A percentile compares a stretch with the other conserved stretches of the same genome.
These are phyloP conservation scores for Norana najaformis DNA, from an alignment of 2,888 invertebrate species.

Conservation along the genomic window DNA sequence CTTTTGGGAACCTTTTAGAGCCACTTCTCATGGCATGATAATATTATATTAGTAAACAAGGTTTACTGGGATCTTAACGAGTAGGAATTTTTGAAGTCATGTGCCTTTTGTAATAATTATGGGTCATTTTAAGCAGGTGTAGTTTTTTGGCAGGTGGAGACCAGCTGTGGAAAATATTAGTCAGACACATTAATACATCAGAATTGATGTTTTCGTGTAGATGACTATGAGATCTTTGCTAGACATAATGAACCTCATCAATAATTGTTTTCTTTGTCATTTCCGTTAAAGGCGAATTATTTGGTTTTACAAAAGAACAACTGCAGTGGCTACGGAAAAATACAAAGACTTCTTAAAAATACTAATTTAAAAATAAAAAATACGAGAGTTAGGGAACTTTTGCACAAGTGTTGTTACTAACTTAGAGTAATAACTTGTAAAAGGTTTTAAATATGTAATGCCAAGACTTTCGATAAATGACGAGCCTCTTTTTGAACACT, in stretches of 20 bases:
- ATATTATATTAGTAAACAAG: no score
- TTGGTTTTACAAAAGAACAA: background rate
- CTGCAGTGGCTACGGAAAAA: background rate
- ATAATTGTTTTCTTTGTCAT: no score
- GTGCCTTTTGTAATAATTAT: background rate
- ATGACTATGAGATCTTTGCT: no score
- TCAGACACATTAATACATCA: no score
- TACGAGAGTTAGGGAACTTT: background rate
- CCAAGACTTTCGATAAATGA: no score
- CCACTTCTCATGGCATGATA: background rate
- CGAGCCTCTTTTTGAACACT: no score
- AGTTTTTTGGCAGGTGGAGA: background rate
- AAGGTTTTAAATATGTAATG: no score
- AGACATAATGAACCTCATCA: no score
- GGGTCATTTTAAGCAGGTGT: background rate
- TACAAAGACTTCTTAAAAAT: background rate
- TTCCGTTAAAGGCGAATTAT: background rate
- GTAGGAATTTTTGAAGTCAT: background rate
- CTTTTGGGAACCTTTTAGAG: background rate
- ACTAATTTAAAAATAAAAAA: background rate
- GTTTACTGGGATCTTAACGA: background rate
- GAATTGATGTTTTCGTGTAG: no score
- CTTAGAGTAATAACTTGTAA: no score
- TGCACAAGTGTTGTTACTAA: background rate
- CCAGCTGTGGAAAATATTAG: background rate